A percentile compares a stretch with the other conserved stretches of the same genome.
phyloP scores from a whole-genome alignment of 1,140 invertebrate genomes.

The Tigriopus japonicus region DNA sequence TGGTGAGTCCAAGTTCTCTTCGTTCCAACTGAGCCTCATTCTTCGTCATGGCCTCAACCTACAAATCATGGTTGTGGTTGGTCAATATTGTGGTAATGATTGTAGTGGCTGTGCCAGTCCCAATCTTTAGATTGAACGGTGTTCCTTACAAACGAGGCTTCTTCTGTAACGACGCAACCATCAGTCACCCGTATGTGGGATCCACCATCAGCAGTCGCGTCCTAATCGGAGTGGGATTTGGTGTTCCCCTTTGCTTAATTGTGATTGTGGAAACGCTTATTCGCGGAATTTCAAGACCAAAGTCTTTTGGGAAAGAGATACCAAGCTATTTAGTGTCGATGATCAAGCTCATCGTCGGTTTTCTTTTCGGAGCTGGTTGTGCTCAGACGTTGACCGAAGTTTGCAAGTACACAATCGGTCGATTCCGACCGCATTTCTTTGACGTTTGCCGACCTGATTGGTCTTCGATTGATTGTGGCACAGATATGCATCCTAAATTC shows the following conservation, averaged over 20 bases:
- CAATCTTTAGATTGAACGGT: not conserved
- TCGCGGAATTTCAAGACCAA: too few relatives aligned
- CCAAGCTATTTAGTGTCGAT: not conserved
- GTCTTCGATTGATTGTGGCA: slow-evolving; percentile 12
- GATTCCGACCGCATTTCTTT: slow-evolving; percentile 38
- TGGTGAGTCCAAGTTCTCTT: too few relatives aligned
- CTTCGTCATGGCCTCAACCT: too few relatives aligned
- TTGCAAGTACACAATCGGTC: slow-evolving; percentile 33
- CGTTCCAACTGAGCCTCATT: too few relatives aligned
- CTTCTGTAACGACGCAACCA: slow-evolving; percentile 38
- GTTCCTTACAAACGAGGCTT: slow-evolving; percentile 36
- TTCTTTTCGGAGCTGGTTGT: not conserved
- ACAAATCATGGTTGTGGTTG: not conserved
- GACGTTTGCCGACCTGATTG: slow-evolving; percentile 31
- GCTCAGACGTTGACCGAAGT: not conserved
- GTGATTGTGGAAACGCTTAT: not conserved
- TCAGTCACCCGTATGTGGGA: slow-evolving; percentile 32
- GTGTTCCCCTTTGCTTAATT: not conserved
- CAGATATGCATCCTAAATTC: not conserved
- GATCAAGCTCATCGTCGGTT: not conserved
- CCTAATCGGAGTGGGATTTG: not conserved
- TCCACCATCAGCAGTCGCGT: slow-evolving; percentile 20
- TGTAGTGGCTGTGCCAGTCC: not conserved
- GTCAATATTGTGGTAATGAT: not conserved
- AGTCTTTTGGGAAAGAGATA: too few relatives aligned